Base-by-base conservation (phyloP, 1,140 invertebrate species). In the Conopomorpha cramerella region DNA sequence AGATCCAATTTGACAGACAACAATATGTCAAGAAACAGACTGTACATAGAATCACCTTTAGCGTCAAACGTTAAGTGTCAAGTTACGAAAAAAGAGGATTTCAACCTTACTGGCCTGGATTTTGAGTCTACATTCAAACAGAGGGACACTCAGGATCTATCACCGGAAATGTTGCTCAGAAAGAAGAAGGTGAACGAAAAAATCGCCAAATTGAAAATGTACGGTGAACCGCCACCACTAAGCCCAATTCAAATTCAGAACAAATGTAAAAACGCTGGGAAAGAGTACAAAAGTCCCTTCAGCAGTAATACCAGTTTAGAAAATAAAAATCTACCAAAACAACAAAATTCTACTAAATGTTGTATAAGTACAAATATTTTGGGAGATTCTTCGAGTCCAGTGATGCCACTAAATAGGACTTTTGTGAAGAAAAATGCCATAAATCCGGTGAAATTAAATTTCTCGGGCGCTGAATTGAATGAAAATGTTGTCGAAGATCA, bases 221-320 rank as follows among this genome's bases (percentile, higher is more conserved):
- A 76, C 17, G 73, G 72, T 0, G 76, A 78, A 50, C 70, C 76
- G 7, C 73, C 76, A 1, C 62, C 64, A 10, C 49, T 77, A 15
- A 57, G 52, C 29, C 42, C 55, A 3, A 59, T 78, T 18, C 50
- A 65, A 30, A 58, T 78, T 6, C 58, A 63, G 26, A 68, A 73
- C 36, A 65, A 52, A 45, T 58, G 51, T 12, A 64, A 41, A 44
- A 50, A 51, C n/a, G 55, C 55, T 23, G 49, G 36, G 6, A 64
- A 42, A 35, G 50, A 53, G 13, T 72, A 49, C 37, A 73, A 55
- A 51, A 65, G 54, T 45, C 70, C 70, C 2, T 50, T 71, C n/a
- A 15, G 16, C 4, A 10, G 16, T 27, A 34, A 16, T 23, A 10
- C 16, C 15, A 46, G 28, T 56, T 46, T 55, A 55, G 43, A 11